Evolutionary conservation across 1,140 invertebrate genomes (phyloP).

Genomic region (Panagrolaimus sp.): DNA sequence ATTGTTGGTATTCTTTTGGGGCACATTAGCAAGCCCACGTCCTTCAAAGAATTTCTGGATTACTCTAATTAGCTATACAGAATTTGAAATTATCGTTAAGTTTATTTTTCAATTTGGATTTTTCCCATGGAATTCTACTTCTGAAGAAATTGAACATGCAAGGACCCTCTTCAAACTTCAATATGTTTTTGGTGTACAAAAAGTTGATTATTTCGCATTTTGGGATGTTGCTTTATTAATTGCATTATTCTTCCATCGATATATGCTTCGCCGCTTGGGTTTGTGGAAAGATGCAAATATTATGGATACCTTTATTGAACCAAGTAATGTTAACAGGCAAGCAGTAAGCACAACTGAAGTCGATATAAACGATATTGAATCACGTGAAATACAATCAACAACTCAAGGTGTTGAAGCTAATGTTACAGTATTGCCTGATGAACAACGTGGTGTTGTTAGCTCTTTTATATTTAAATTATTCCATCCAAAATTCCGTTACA

Average conservation of each 20-base stretch:
- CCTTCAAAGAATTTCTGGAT: constrained; percentile 96
- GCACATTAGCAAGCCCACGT: constrained; percentile 84
- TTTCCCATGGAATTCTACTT: constrained; percentile 58
- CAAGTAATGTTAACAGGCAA: too few species aligned
- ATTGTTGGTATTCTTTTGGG: constrained; percentile 92
- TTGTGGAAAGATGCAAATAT: too few species aligned
- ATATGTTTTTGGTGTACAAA: constrained; percentile 81
- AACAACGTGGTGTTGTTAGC: too few species aligned
- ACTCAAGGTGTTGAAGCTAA: too few species aligned
- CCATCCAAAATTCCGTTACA: constrained; percentile 69
- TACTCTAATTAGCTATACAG: constrained; percentile 80
- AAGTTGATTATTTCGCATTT: constrained; percentile 71
- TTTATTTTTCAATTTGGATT: constrained; percentile 89
- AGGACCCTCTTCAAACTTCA: constrained; percentile 66
- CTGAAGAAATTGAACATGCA: constrained; percentile 66
- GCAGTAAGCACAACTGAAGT: too few species aligned
- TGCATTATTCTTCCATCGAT: constrained; percentile 89
- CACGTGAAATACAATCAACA: too few species aligned
- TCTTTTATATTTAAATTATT: too few species aligned
- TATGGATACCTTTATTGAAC: too few species aligned
- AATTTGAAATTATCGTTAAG: constrained; percentile 85
- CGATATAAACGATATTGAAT: too few species aligned
- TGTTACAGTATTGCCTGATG: too few species aligned
- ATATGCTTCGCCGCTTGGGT: too few species aligned
- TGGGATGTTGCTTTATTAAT: constrained; percentile 86